Evolutionary conservation across 2,113 vertebrate species (phyloP).

Genomic region (Alces alces): DNA sequence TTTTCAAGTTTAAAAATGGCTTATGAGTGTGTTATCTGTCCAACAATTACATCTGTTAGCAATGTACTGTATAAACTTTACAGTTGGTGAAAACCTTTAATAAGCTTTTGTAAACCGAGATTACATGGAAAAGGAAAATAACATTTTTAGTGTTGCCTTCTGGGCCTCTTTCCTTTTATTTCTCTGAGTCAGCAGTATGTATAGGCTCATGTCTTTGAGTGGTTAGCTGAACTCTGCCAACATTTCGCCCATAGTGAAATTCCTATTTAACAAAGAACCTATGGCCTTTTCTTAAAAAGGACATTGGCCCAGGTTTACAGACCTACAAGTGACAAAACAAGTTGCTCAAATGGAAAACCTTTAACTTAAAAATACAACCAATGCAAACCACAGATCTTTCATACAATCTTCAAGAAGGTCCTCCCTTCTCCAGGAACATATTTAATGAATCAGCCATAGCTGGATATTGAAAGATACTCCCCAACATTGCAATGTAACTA

Average conservation of each 20-base stretch:
- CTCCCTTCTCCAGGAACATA: not conserved
- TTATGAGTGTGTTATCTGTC: slow-evolving; percentile 6
- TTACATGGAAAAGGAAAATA: slow-evolving; percentile 19
- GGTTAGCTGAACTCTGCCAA: not conserved
- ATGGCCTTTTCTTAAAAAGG: not conserved
- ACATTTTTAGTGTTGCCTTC: not conserved
- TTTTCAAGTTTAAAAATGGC: slow-evolving; percentile 16
- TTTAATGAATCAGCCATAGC: not conserved
- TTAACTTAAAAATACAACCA: not conserved
- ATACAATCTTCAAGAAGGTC: not conserved
- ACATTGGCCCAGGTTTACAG: not conserved
- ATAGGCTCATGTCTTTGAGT: not conserved
- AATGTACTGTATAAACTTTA: slow-evolving; percentile 44
- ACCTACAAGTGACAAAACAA: not conserved
- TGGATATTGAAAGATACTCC: not conserved
- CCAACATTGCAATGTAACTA: not conserved
- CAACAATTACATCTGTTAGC: slow-evolving; percentile 39
- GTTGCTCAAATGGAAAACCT: not conserved
- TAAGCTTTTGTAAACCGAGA: slow-evolving; percentile 15
- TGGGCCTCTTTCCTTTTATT: not conserved
- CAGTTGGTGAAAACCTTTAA: slow-evolving; percentile 20
- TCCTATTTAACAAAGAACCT: not conserved
- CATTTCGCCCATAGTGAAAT: not conserved
- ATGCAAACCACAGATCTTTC: not conserved
- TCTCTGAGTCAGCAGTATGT: slow-evolving; percentile 5